phyloP scores from a whole-genome alignment of 2,113 vertebrate genomes.

The Nipponia nippon region DNA sequence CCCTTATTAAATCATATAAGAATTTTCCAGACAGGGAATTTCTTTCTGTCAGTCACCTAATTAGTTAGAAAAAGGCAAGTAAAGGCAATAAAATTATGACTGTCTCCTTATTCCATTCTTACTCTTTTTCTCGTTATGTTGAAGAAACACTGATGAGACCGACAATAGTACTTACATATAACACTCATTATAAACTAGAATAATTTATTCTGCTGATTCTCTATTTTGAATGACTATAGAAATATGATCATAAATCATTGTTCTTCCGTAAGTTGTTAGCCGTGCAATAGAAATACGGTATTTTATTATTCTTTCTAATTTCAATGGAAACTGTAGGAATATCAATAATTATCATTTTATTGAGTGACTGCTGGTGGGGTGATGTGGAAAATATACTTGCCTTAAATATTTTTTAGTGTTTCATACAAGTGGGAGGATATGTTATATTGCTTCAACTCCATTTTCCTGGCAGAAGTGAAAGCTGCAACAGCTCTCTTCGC shows the following conservation, averaged over 20 bases:
- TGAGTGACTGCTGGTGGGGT: background rate
- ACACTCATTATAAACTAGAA: background rate
- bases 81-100: background rate
- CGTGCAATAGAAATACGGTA: rapidly evolving
- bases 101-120: background rate
- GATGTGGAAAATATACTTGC: background rate
- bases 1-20: background rate
- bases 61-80: background rate
- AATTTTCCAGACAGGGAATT: background rate
- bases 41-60: background rate
- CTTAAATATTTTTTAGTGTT: constrained; percentile 14
- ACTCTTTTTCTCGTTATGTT: background rate
- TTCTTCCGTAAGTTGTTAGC: background rate
- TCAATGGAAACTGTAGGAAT: background rate
- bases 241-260: background rate
- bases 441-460: background rate
- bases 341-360: background rate
- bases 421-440: background rate
- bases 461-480: background rate
- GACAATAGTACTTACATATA: background rate
- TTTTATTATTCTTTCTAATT: background rate
- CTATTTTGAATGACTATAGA: background rate
- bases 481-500: background rate
- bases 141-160: background rate
- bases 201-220: background rate